Evolutionary conservation across 2,113 vertebrate genomes (phyloP).

Genomic region (Argyrosomus japonicus): DNA sequence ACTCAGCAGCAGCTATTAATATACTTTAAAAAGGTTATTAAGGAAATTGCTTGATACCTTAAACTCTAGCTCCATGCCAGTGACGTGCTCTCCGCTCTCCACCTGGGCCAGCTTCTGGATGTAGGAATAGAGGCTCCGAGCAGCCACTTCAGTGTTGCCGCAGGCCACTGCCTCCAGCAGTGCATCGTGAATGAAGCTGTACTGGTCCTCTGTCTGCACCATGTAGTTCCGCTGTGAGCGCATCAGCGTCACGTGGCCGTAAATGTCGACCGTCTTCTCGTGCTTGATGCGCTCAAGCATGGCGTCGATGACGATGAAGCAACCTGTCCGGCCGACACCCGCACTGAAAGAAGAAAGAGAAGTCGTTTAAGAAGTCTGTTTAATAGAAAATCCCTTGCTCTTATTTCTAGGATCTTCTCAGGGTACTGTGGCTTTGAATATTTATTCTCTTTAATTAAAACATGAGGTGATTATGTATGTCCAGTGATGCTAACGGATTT

Average conservation of each 20-base stretch:
- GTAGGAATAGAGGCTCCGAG: slow-evolving; percentile 95
- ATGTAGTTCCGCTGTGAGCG: slow-evolving; percentile 98
- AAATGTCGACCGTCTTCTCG: slow-evolving; percentile 98
- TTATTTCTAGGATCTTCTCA: not conserved
- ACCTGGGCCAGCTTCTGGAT: slow-evolving; percentile 97
- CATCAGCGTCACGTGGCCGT: slow-evolving; percentile 98
- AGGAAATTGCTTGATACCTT: slow-evolving; percentile 84
- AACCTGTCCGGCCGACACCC: slow-evolving; percentile 95
- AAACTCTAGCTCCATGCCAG: slow-evolving; percentile 99
- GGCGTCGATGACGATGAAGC: slow-evolving; percentile 98
- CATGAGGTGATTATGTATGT: slow-evolving; percentile 11
- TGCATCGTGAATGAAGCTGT: slow-evolving; percentile 98
- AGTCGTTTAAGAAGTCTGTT: not conserved
- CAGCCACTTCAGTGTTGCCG: slow-evolving; percentile 96
- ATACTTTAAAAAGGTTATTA: not conserved
- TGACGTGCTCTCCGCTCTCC: slow-evolving; percentile 94
- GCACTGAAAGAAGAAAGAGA: slow-evolving; percentile 81
- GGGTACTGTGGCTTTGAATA: slow-evolving; percentile 4
- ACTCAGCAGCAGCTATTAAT: not conserved
- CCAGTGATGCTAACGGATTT: slow-evolving; percentile 19
- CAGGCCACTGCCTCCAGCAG: slow-evolving; percentile 97
- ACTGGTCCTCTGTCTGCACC: slow-evolving; percentile 99
- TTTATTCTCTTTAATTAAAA: slow-evolving; percentile 13
- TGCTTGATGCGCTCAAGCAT: slow-evolving; percentile 98
- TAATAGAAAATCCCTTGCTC: not conserved